Percentiles rank a stretch among this genome's conserved stretches.
Conservation (phyloP, 2,888 invertebrate species). For the Morpho deidamia region DNA sequence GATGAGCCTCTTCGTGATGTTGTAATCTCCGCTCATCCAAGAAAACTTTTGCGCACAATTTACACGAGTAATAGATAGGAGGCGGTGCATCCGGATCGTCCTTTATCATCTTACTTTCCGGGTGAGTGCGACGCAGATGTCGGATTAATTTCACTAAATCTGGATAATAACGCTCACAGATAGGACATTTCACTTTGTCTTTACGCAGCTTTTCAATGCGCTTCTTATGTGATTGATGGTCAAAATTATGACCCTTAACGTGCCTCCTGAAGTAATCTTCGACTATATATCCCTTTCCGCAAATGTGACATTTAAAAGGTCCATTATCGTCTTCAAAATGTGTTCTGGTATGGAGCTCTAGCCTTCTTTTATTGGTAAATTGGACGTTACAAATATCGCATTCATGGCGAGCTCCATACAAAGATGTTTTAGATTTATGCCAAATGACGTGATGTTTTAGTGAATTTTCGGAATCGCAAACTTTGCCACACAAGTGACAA, state of each 20-base stretch:
- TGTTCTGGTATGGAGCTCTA: conserved; percentile 63
- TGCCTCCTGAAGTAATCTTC: conserved; percentile 70
- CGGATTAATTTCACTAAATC: conserved; percentile 64
- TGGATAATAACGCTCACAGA: conserved; percentile 61
- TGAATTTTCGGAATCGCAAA: conserved; percentile 61
- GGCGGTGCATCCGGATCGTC: conserved; percentile 66
- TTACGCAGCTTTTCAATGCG: conserved; percentile 59
- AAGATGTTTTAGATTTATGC: conserved; percentile 63
- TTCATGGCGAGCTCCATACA: conserved; percentile 61
- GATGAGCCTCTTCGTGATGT: conserved; percentile 58
- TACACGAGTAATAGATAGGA: conserved; percentile 56
- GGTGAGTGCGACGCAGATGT: conserved; percentile 63
- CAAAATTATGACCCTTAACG: conserved; percentile 74
- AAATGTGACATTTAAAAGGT: conserved; percentile 69
- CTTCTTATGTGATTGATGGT: conserved; percentile 58
- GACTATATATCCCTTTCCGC: conserved; percentile 73
- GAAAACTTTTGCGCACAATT: conserved; percentile 67
- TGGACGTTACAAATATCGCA: conserved; percentile 65
- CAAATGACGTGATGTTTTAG: conserved; percentile 63
- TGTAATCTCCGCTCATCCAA: conserved; percentile 53
- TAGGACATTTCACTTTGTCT: conserved; percentile 67
- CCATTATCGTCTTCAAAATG: conserved; percentile 74
- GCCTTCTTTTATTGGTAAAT: conserved; percentile 67
- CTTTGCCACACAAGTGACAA: conserved; percentile 67
- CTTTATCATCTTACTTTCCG: conserved; percentile 74